A percentile compares a stretch with the other conserved stretches of the same genome.
Evolutionary conservation across 37 sponge, comb jelly and placozoan species (phyloP).

Genomic region (Cladorhizidae sp.): DNA sequence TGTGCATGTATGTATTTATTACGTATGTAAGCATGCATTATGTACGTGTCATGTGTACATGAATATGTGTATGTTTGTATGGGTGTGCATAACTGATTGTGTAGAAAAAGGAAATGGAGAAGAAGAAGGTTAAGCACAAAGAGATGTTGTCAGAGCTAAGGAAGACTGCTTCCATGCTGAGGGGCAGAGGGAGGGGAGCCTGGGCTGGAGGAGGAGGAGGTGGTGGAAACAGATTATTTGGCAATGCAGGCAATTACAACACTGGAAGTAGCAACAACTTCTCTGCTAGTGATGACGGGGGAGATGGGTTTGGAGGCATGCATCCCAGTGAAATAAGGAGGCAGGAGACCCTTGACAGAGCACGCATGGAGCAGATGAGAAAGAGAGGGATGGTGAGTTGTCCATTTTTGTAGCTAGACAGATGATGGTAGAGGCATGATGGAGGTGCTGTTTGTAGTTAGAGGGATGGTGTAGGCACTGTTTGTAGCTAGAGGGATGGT

Average conservation of each 20-base stretch:
- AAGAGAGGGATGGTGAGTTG: no score
- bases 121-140: not conserved
- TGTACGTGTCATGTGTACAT: no score
- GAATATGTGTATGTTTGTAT: no score
- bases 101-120: slow-evolving; percentile 27
- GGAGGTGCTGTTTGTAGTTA: not conserved
- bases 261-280: not conserved
- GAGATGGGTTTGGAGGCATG: not conserved
- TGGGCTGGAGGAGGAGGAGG: slow-evolving; percentile 6
- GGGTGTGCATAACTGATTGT: no score
- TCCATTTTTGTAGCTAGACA: no score
- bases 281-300: not conserved
- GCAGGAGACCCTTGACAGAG: slow-evolving; percentile 29
- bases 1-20: no score
- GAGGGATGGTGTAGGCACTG: not conserved
- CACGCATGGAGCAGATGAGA: not conserved
- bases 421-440: not conserved
- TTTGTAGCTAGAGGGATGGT: not conserved
- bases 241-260: not conserved
- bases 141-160: not conserved
- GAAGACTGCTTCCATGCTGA: not conserved
- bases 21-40: no score
- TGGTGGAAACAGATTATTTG: not conserved
- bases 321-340: slow-evolving; percentile 13
- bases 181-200: slow-evolving; percentile 16